Base-by-base conservation (phyloP, 92 coral and sea anemone genomes). In the Phenganax stokvisi region DNA sequence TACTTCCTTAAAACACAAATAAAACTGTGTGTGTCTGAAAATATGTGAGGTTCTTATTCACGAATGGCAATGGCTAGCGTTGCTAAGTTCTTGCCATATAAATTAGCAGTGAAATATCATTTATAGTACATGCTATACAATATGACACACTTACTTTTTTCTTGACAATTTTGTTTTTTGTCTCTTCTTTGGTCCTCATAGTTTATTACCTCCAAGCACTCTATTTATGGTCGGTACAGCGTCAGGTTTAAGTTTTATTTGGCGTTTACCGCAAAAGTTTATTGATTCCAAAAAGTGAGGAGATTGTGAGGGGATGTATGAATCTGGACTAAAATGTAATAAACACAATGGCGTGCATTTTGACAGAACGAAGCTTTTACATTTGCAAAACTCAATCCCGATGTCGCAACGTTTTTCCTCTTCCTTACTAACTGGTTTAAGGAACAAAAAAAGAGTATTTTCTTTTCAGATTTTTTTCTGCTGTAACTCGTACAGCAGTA, bases 371-470 rank as follows among this genome's bases (percentile, higher is more conserved):
- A 71, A 31, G 6, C 29, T 9, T 56, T 71, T 71, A 30, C 76
- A 30, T 71, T 71, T 71, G 76, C 76, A 51, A 25, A 71, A 71
- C 76, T 71, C 76, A 20, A 51, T 53, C 76, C 57, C 17, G 75
- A 71, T 30, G 20, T 37, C 16, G 56, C 17, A 30, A 29, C 75
- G 12, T 37, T 37, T 71, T 71, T 71, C 17, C 44, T 71, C 75
- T 71, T 71, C 56, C 56, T 71, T 30, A 52, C 11, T 71, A 71
- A 8, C 12, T 31, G 75, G 75, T 54, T 71, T 71, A 15, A 17
- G 56, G 53, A 71, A 71, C 75, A 20, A 20, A 20, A 20, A 20
- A 20, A 20, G 25, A 20, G 25, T 20, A 20, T 20, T 20, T 20
- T 20, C 25, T 20, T 20, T 20, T 20, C 25, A 20, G 25, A 20